phyloP scores from a whole-genome alignment of 2,888 invertebrate species.

The Ariolimax columbianus region DNA sequence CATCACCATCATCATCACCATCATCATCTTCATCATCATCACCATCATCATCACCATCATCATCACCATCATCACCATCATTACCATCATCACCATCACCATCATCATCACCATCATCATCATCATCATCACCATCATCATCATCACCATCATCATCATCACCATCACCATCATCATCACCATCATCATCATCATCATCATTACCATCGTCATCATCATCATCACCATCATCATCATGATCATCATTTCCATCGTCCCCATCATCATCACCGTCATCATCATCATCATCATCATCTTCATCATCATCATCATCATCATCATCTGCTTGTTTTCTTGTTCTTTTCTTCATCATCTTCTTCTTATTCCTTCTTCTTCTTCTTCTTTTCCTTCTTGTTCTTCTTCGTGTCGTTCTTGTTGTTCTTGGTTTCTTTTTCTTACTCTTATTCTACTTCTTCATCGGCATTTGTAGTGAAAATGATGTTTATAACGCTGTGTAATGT shows the following conservation, averaged over 20 bases:
- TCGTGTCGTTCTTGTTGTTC: no score
- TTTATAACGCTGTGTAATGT: no score
- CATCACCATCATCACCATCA: constrained; percentile 15
- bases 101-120: constrained; percentile 41
- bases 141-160: constrained; percentile 38
- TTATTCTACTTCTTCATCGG: no score
- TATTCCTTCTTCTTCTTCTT: no score
- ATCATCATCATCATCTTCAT: not conserved
- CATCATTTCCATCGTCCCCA: not conserved
- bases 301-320: not conserved
- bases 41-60: not conserved
- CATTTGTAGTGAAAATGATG: no score
- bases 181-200: constrained; percentile 15
- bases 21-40: constrained; percentile 16
- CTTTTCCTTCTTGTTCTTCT: no score
- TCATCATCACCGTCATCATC: no score
- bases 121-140: constrained; percentile 21
- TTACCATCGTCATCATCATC: not conserved
- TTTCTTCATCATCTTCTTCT: no score
- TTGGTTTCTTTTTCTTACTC: no score
- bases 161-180: constrained; percentile 27
- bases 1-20: no score
- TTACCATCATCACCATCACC: constrained; percentile 38
- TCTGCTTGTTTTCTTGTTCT: no score
- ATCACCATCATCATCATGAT: no score